These are phyloP conservation scores for Lerema accius DNA, from an alignment of 1,140 invertebrate species.

Conservation along the genomic window DNA sequence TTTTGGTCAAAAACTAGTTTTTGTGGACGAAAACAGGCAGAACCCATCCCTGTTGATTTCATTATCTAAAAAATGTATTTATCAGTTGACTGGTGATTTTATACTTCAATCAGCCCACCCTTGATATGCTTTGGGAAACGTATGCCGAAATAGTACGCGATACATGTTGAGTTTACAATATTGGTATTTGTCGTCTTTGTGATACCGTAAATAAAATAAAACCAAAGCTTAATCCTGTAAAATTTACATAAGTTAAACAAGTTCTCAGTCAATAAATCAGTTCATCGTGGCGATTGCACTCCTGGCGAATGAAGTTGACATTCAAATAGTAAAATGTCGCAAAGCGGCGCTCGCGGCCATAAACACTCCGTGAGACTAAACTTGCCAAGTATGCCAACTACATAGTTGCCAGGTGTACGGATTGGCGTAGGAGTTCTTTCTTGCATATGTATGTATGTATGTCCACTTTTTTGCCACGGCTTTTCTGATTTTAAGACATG, in stretches of 20 bases:
- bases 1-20: constrained; percentile 14
- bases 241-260: not conserved
- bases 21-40: constrained; percentile 9
- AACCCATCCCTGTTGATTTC: not conserved
- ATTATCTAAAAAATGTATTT: too few relatives aligned
- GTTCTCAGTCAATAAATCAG: constrained; percentile 2
- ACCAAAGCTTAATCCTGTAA: not conserved
- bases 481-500: too few relatives aligned
- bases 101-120: too few relatives aligned
- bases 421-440: too few relatives aligned
- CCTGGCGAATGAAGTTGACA: not conserved
- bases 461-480: too few relatives aligned
- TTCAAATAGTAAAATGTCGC: not conserved
- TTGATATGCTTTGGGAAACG: too few relatives aligned
- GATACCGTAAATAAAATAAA: too few relatives aligned
- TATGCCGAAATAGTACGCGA: too few relatives aligned
- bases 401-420: not conserved
- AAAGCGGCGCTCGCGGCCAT: not conserved
- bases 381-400: not conserved
- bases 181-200: too few relatives aligned
- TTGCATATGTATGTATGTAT: too few relatives aligned
- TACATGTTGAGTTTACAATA: too few relatives aligned
- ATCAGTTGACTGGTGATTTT: too few relatives aligned
- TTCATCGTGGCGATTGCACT: not conserved
- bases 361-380: not conserved